Evolutionary conservation across 2,113 vertebrate species (phyloP), one percentile per base, ranked within the genome.

Genomic region (Felis catus): DNA sequence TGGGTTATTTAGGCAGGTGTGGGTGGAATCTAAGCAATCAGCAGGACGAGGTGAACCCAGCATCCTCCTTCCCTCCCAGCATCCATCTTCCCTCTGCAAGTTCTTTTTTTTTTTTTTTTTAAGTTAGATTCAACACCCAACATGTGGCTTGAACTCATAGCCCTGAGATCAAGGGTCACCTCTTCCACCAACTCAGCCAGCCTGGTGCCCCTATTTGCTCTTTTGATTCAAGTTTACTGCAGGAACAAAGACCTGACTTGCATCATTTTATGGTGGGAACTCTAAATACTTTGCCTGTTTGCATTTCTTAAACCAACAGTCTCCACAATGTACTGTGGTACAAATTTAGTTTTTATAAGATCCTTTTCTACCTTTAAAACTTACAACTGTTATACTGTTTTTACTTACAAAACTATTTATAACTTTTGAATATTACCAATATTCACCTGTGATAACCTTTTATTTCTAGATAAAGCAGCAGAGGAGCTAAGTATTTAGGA

Each of bases 211-310:
- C 21, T 95, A 55, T 94, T 94, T 94, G n/a, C 70, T 87, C 45
- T 94, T 89, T 91, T 48, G 51, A 82, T 82, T 91, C 53, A 81
- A 63, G 53, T 95, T 96, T 89, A 96, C 36, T 74, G n/a, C 65
- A 63, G 94, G 79, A 98, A 93, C 94, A 95, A 97, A 94, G 81
- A 82, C 39, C 84, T 58, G 29, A 11, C 79, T 97, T 91, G 68
- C 78, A 58, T 95, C 71, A 80, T 91, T 97, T 95, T 93, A 82
- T 78, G 33, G 21, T 85, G 73, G 4, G 13, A 16, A 83, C 65
- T 91, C 13, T 81, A 71, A 95, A 91, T 61, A 70, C 61, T 48
- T 93, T 36, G n/a, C 27, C 1, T 80, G 31, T 97, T 95, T 89
- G 61, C 53, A 73, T 81, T 97, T 96, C 61, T 91, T 65, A 86